Evolutionary conservation across 2,797 vertebrate genomes (phyloP).

Genomic region (Sebastolobus altivelis): DNA sequence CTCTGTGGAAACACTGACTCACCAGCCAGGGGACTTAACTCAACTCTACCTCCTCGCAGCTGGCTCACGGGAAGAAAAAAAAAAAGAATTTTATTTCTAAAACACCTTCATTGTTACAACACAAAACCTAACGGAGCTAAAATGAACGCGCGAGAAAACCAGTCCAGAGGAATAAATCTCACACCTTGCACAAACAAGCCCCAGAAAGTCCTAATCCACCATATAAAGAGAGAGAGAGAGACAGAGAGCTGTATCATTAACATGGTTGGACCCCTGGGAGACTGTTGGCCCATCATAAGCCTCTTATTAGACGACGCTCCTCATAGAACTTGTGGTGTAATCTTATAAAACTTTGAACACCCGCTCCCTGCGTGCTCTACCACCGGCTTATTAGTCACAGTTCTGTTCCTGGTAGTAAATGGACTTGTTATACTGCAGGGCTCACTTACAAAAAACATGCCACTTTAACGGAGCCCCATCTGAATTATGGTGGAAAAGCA

Average conservation of each 20-base stretch:
- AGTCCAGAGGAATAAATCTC: constrained; percentile 58
- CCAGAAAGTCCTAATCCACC: constrained; percentile 46
- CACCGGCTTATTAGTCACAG: constrained; percentile 57
- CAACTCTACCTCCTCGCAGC: constrained; percentile 65
- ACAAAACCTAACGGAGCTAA: constrained; percentile 61
- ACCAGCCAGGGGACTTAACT: constrained; percentile 60
- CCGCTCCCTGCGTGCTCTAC: constrained; percentile 56
- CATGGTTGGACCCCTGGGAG: constrained; percentile 63
- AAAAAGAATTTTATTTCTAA: constrained; percentile 43
- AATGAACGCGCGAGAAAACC: constrained; percentile 54
- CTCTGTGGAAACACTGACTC: constrained; percentile 82
- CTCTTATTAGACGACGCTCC: constrained; percentile 75
- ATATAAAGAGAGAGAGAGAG: constrained; percentile 34
- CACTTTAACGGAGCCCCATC: constrained; percentile 23
- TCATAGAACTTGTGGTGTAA: constrained; percentile 72
- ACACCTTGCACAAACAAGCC: constrained; percentile 59
- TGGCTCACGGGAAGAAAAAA: constrained; percentile 47
- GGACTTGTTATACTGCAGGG: constrained; percentile 40
- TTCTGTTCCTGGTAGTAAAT: constrained; percentile 48
- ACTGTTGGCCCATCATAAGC: constrained; percentile 72
- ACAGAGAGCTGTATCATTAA: constrained; percentile 54
- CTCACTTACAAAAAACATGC: constrained; percentile 26
- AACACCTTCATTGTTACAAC: constrained; percentile 68
- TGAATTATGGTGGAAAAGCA: constrained; percentile 54
- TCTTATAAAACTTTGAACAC: constrained; percentile 73